These are phyloP conservation scores for Tachina lurida DNA, from an alignment of 2,888 invertebrate genomes.

Conservation along the genomic window DNA sequence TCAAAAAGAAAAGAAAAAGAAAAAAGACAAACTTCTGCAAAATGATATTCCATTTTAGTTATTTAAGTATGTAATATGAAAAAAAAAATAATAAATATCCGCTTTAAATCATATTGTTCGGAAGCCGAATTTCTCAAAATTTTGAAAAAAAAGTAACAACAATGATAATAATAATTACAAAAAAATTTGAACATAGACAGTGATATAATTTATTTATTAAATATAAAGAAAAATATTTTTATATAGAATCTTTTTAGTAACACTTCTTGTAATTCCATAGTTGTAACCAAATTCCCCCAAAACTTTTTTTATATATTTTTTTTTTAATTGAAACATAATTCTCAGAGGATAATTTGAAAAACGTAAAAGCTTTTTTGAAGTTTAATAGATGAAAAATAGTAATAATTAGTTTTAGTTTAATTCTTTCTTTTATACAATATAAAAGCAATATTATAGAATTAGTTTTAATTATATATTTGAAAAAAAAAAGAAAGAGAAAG, in stretches of 20 bases:
- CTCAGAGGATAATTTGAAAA: slow-evolving; percentile 71
- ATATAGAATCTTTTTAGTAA: slow-evolving; percentile 36
- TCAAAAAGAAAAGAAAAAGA: slow-evolving; percentile 3
- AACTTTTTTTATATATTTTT: slow-evolving; percentile 14
- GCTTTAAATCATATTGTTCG: slow-evolving; percentile 40
- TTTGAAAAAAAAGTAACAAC: background rate
- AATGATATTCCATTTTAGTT: slow-evolving; percentile 68
- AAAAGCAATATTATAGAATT: slow-evolving; percentile 63
- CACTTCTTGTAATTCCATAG: slow-evolving; percentile 53
- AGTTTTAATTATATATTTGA: slow-evolving; percentile 21
- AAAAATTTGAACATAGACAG: slow-evolving; percentile 53
- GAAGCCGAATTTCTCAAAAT: slow-evolving; percentile 61
- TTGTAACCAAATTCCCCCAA: slow-evolving; percentile 37
- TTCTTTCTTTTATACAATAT: slow-evolving; percentile 33
- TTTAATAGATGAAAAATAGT: slow-evolving; percentile 35
- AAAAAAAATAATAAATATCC: slow-evolving; percentile 12
- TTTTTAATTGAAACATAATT: slow-evolving; percentile 51
- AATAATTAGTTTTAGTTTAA: slow-evolving; percentile 32
- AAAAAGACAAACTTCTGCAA: slow-evolving; percentile 55
- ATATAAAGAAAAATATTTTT: slow-evolving; percentile 15
- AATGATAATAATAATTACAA: slow-evolving; percentile 23
- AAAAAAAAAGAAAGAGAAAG: background rate
- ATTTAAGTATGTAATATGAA: slow-evolving; percentile 42
- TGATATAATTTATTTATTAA: slow-evolving; percentile 65
- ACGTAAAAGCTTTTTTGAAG: slow-evolving; percentile 67